phyloP scores from a whole-genome alignment of 2,113 vertebrate species.

The Bungarus multicinctus region DNA sequence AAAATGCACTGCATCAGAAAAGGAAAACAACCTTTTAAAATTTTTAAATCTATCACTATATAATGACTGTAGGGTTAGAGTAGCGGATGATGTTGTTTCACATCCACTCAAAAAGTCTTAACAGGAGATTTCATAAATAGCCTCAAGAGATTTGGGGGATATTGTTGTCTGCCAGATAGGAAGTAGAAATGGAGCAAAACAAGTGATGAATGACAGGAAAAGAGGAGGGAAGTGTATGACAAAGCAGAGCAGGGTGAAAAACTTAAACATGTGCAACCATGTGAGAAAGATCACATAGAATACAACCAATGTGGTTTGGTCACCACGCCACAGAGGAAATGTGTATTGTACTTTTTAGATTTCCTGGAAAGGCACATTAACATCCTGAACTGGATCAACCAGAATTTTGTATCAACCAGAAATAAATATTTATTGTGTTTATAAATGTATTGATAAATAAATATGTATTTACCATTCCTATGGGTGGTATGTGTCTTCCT shows the following conservation, averaged over 20 bases:
- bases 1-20: neutral
- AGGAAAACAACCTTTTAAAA: neutral
- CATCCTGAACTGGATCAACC: neutral
- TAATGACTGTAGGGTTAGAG: neutral
- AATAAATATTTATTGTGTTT: neutral
- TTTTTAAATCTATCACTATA: neutral
- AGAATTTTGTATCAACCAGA: neutral
- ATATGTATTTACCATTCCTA: neutral
- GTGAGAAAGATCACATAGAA: neutral
- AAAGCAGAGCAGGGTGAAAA: neutral
- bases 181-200: neutral
- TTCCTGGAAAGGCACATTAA: neutral
- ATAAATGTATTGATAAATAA: neutral
- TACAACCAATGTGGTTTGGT: neutral
- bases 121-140: neutral
- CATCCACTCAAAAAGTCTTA: neutral
- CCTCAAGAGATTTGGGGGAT: neutral
- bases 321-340: neutral
- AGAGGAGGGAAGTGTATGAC: neutral
- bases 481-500: neutral
- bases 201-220: slow-evolving; percentile 1
- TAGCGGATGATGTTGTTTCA: neutral
- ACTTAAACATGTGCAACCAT: neutral
- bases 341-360: neutral
- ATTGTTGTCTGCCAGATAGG: neutral